Evolutionary conservation across 1,140 invertebrate species (phyloP).

Genomic region (Dolichoris vasculosae): DNA sequence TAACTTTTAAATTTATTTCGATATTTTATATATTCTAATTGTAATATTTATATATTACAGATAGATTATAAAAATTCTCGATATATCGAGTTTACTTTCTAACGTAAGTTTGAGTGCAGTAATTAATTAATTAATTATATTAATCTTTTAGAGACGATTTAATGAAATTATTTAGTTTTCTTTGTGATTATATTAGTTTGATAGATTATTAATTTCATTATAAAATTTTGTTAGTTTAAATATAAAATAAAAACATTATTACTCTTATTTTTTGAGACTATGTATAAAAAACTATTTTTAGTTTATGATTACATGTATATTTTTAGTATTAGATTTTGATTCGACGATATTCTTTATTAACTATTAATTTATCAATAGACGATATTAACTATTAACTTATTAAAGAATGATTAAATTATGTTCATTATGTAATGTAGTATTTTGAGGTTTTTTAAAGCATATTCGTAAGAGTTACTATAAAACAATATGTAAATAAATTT

Average conservation of each 20-base stretch:
- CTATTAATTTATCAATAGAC: too few species aligned
- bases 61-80: neutral
- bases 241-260: neutral
- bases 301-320: neutral
- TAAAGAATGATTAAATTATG: neutral
- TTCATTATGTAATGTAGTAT: neutral
- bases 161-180: neutral
- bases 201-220: neutral
- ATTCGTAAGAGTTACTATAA: neutral
- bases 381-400: neutral
- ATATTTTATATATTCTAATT: neutral
- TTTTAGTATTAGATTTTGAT: neutral
- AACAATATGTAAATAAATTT: conserved; percentile 18
- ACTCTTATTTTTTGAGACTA: too few species aligned
- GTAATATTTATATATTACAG: neutral
- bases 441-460: neutral
- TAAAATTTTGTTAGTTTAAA: neutral
- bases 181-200: neutral
- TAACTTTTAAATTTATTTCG: neutral
- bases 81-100: neutral
- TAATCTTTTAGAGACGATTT: neutral
- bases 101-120: neutral
- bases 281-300: too few species aligned
- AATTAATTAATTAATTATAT: neutral
- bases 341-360: too few species aligned